Percentiles rank a stretch among this genome's conserved stretches.
These are phyloP conservation scores for Heliconius charithonia DNA, from an alignment of 2,888 invertebrate genomes.

Conservation along the genomic window DNA sequence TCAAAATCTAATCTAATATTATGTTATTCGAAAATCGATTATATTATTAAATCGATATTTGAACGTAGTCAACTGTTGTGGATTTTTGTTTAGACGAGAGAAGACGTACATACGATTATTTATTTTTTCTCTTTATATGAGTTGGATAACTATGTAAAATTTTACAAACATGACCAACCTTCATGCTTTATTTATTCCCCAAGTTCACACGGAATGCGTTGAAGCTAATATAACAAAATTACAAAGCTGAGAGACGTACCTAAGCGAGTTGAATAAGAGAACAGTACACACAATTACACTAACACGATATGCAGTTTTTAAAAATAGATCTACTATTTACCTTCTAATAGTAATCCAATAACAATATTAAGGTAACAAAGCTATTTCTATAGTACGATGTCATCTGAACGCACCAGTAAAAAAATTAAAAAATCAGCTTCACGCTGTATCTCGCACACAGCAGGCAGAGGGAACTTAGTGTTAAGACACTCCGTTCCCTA, in stretches of 20 bases:
- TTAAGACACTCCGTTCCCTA: too few relatives aligned
- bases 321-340: conserved; percentile 21
- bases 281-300: conserved; percentile 12
- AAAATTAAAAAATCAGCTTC: too few relatives aligned
- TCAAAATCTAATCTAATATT: not conserved
- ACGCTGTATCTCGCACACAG: too few relatives aligned
- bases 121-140: too few relatives aligned
- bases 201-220: not conserved
- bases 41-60: not conserved
- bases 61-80: too few relatives aligned
- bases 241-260: not conserved
- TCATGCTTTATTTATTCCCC: not conserved
- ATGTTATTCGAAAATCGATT: not conserved
- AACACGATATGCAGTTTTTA: conserved; percentile 20
- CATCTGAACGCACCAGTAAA: not conserved
- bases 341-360: conserved; percentile 19
- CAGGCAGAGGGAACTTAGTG: too few relatives aligned
- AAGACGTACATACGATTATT: too few relatives aligned
- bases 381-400: not conserved
- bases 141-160: too few relatives aligned
- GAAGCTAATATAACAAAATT: not conserved
- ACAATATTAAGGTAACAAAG: conserved; percentile 17
- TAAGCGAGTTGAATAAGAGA: conserved; percentile 8
- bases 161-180: too few relatives aligned
- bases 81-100: too few relatives aligned